Percentiles rank a stretch among this genome's conserved stretches.
Conservation (phyloP, 2,113 vertebrate species). For the Seriola rivoliana region DNA sequence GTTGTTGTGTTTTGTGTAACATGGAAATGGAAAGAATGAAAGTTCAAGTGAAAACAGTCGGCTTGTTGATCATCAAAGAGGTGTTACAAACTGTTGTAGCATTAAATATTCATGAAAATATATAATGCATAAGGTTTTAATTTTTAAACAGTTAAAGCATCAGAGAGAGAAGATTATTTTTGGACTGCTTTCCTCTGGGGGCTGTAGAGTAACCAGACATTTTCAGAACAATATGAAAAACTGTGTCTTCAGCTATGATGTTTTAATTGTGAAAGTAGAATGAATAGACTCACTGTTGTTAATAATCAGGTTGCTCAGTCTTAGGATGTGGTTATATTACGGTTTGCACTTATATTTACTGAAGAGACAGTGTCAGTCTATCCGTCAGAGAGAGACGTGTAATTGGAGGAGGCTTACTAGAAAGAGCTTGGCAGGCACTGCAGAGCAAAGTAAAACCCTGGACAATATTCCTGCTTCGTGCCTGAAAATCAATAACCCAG, state of each 20-base stretch:
- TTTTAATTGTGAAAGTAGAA: neutral
- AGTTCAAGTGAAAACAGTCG: neutral
- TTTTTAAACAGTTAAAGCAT: neutral
- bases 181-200: neutral
- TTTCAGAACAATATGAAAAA: conserved; percentile 16
- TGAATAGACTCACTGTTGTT: conserved; percentile 26
- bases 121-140: neutral
- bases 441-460: conserved; percentile 57
- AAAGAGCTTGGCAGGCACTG: conserved; percentile 56
- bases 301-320: neutral
- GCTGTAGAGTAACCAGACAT: neutral
- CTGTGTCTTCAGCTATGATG: neutral
- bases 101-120: neutral
- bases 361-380: conserved; percentile 33
- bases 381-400: conserved; percentile 41
- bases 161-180: neutral
- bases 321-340: neutral
- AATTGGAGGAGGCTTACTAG: conserved; percentile 45
- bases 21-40: neutral
- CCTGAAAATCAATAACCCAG: conserved; percentile 72
- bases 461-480: conserved; percentile 64
- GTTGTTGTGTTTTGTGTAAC: neutral
- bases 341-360: conserved; percentile 35
- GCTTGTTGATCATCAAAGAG: neutral
- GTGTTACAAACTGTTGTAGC: neutral